These are phyloP conservation scores for Oxycera nigricornis DNA, from an alignment of 2,888 invertebrate species.

Conservation along the genomic window DNA sequence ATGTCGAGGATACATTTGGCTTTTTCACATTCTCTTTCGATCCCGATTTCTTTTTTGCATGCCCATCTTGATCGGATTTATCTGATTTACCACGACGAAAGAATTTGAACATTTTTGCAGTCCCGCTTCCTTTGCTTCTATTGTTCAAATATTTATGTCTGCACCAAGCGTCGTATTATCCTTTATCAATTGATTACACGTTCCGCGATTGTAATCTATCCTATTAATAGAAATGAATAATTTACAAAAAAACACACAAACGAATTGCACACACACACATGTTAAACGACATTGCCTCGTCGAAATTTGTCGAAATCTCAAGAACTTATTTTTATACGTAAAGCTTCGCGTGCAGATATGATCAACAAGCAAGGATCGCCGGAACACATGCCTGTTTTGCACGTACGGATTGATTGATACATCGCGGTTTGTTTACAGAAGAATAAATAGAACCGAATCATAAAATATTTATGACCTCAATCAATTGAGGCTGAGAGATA, in stretches of 20 bases:
- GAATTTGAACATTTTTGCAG: conserved; percentile 54
- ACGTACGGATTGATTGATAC: too few species aligned
- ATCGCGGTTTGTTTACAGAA: too few species aligned
- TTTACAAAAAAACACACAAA: not conserved
- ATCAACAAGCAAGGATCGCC: too few species aligned
- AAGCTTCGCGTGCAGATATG: too few species aligned
- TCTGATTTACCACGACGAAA: conserved; percentile 52
- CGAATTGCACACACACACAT: not conserved
- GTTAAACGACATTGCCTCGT: not conserved
- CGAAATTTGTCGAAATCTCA: conserved; percentile 5
- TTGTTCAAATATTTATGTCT: not conserved
- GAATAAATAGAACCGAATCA: too few species aligned
- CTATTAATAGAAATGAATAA: conserved; percentile 40
- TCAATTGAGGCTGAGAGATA: too few species aligned
- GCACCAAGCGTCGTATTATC: not conserved
- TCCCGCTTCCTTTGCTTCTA: conserved; percentile 30
- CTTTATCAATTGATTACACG: not conserved
- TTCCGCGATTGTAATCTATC: not conserved
- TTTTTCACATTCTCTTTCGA: conserved; percentile 49
- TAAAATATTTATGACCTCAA: too few species aligned
- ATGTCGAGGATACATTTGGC: conserved; percentile 34
- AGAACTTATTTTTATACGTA: too few species aligned
- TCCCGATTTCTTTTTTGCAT: conserved; percentile 8
- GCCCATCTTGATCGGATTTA: conserved; percentile 8
- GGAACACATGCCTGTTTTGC: too few species aligned